Evolutionary conservation across 2,888 invertebrate species (phyloP), one percentile per base, ranked within the genome.

Genomic region (Sisyra terminalis): DNA sequence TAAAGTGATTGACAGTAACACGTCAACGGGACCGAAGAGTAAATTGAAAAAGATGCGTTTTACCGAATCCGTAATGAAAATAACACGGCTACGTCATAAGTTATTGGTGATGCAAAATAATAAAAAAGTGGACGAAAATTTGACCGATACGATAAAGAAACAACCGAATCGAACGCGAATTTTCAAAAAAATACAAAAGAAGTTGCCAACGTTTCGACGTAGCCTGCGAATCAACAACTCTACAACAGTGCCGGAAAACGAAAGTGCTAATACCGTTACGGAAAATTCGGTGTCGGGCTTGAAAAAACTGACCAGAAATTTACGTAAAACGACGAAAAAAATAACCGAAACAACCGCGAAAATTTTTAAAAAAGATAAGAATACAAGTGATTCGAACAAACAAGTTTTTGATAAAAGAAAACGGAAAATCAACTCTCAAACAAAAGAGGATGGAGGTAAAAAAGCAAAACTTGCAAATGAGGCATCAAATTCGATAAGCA

Each of bases 1-100:
- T 47, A 50, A 56, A 48, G 55, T 61, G 31, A 53, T 60, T 40
- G 61, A 61, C 47, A 56, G 54, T 7, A 59, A 52, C 45, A 47
- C 54, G 2, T 50, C 53, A 31, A 45, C 56, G 41, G 48, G 52
- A 10, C 52, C 56, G 14, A 56, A 55, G 45, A 49, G 56, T 40
- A 54, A 56, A 46, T 40, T 55, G 14, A 37, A 37, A 37, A 37
- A 37, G 18, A 36, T 37, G 43, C 43, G 29, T 42, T 47, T 40
- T 30, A 43, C 42, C 35, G 43, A 42, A 54, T 53, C 38, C 51
- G 48, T 30, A 46, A 50, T 51, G 41, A 44, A 52, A 18, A 50
- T 48, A 43, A 54, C 54, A 3, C 50, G 52, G 47, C 50, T 49
- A 44, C 46, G 34, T 37, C 16, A 37, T 17, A 37, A 37, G 17